Conservation (phyloP, 1,140 invertebrate genomes). For the Rhopalosiphum padi region DNA sequence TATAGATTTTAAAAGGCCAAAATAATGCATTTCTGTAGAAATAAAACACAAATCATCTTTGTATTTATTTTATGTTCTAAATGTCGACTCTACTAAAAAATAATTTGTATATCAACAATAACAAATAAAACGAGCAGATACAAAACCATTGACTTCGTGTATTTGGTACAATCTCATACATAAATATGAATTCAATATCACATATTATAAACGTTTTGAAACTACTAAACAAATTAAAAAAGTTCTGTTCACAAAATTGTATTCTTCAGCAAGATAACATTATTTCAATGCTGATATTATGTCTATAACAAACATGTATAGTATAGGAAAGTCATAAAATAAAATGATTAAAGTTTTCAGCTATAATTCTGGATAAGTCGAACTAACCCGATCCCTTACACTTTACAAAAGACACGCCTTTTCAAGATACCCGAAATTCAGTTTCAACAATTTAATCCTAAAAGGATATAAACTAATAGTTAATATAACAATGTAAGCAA, state of each 20-base stretch:
- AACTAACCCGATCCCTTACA: constrained; percentile 8
- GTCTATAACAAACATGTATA: neutral
- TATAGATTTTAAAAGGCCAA: neutral
- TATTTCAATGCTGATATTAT: constrained; percentile 3
- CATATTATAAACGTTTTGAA: too few species aligned
- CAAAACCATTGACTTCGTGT: neutral
- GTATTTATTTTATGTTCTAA: neutral
- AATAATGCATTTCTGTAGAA: neutral
- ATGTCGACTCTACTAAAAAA: neutral
- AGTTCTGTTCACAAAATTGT: neutral
- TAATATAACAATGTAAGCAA: neutral
- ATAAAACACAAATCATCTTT: neutral
- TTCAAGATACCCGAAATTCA: neutral
- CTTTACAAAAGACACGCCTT: neutral
- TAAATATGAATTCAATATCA: constrained; percentile 2
- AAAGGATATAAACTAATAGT: neutral
- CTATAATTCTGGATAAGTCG: constrained; percentile 12
- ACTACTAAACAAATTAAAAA: neutral
- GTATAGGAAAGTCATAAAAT: constrained; percentile 1
- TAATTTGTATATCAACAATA: neutral
- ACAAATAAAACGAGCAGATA: neutral
- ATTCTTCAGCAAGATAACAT: neutral
- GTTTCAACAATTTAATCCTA: constrained; percentile 10
- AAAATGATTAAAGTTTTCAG: constrained; percentile 18
- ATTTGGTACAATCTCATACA: neutral